These are phyloP conservation scores for Delphinus delphis DNA, from an alignment of 2,113 vertebrate genomes.

Conservation along the genomic window DNA sequence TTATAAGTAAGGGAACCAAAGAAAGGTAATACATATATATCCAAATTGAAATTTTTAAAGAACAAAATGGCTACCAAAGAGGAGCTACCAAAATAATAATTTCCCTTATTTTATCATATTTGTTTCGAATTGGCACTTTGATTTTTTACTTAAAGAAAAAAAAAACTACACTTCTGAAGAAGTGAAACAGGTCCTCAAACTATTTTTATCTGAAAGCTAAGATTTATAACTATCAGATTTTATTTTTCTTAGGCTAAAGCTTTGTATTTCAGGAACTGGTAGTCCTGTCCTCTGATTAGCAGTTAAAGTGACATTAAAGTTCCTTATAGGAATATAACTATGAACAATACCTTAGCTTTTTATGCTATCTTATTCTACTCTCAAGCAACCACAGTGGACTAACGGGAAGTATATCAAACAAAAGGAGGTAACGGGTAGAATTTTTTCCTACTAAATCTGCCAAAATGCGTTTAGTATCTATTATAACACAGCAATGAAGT, in stretches of 20 bases:
- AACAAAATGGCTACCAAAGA: not conserved
- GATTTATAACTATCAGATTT: not conserved
- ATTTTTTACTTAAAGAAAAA: not conserved
- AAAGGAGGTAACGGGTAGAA: not conserved
- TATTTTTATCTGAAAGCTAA: not conserved
- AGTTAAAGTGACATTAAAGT: not conserved
- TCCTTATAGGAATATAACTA: not conserved
- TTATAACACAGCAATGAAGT: not conserved
- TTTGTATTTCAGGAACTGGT: not conserved
- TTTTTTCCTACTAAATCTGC: not conserved
- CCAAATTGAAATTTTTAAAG: not conserved
- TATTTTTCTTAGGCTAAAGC: constrained; percentile 1
- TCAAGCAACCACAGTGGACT: not conserved
- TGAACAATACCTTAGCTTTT: constrained; percentile 35
- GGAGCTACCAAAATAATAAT: not conserved
- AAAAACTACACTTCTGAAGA: not conserved
- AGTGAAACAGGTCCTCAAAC: not conserved
- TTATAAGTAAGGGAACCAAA: not conserved
- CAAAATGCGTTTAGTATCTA: not conserved
- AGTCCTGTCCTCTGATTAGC: not conserved
- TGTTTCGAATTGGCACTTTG: not conserved
- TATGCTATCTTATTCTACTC: not conserved
- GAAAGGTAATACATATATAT: not conserved
- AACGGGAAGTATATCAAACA: not conserved
- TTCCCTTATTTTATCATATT: not conserved